phyloP scores from a whole-genome alignment of 1,140 invertebrate species.

The Teleogryllus occipitalis region DNA sequence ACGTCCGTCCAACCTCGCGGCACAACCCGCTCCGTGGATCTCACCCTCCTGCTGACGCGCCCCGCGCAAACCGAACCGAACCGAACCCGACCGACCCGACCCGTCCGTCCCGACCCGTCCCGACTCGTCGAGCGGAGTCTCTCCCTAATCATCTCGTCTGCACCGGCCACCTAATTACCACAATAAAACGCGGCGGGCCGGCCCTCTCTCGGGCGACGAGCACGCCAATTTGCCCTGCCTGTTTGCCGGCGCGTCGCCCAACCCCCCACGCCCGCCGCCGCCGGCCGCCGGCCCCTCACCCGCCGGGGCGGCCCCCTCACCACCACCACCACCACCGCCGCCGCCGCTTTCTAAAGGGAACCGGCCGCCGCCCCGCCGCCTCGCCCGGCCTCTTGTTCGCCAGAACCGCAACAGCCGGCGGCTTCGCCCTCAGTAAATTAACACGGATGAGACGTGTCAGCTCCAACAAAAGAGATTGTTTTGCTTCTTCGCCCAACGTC shows the following conservation, averaged over 20 bases:
- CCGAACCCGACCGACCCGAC: not conserved
- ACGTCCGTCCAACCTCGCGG: too few relatives aligned
- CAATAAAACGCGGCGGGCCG: not conserved
- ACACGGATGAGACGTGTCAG: slow-evolving; percentile 25
- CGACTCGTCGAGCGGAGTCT: not conserved
- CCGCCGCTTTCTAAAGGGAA: not conserved
- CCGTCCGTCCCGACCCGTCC: not conserved
- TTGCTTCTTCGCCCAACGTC: slow-evolving; percentile 23
- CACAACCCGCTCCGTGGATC: too few relatives aligned
- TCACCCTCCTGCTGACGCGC: too few relatives aligned
- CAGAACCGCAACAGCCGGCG: not conserved
- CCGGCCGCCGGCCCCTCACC: slow-evolving; percentile 30
- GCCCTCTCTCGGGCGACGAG: not conserved
- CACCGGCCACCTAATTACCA: not conserved
- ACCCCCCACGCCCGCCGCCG: slow-evolving; percentile 30
- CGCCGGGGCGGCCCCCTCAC: not conserved
- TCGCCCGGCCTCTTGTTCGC: not conserved
- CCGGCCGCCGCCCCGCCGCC: slow-evolving; percentile 18
- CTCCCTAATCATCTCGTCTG: not conserved
- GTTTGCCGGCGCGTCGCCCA: not conserved
- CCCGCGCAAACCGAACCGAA: not conserved
- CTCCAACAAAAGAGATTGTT: slow-evolving; percentile 24
- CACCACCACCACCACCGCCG: not conserved
- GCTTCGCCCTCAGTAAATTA: slow-evolving; percentile 23
- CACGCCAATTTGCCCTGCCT: not conserved